phyloP scores from a whole-genome alignment of 2,797 vertebrate species.

The Muscicapa comitata region DNA sequence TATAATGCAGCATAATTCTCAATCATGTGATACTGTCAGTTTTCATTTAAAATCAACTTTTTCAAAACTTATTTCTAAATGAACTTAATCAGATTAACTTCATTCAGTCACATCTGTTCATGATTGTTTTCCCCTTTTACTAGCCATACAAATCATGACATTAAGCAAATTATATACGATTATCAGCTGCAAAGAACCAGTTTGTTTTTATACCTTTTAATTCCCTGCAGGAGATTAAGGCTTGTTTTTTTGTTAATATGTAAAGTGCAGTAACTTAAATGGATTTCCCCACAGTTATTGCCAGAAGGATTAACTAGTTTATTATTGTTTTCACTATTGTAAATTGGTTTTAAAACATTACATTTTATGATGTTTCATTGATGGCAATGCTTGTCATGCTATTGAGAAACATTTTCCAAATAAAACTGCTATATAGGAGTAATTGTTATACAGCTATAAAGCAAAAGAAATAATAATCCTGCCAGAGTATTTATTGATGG shows the following conservation, averaged over 20 bases:
- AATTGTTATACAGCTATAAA: conserved; percentile 17
- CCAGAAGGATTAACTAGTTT: conserved; percentile 57
- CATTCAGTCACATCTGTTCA: conserved; percentile 68
- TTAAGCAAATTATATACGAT: conserved; percentile 72
- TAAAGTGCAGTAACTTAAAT: conserved; percentile 57
- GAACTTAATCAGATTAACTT: conserved; percentile 75
- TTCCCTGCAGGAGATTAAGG: conserved; percentile 60
- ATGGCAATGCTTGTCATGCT: background rate
- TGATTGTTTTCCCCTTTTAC: conserved; percentile 66
- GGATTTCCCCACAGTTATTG: conserved; percentile 53
- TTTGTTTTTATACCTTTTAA: conserved; percentile 72
- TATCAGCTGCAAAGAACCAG: conserved; percentile 66
- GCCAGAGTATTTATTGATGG: background rate
- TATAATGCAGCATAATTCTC: conserved; percentile 20
- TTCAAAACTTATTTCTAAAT: conserved; percentile 77
- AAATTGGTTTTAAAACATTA: conserved; percentile 61
- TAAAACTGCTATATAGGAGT: background rate
- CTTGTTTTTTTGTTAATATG: conserved; percentile 62
- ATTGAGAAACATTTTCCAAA: conserved; percentile 17
- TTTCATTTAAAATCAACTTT: conserved; percentile 76
- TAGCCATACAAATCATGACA: conserved; percentile 71
- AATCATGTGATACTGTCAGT: conserved; percentile 53
- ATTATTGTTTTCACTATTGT: conserved; percentile 59
- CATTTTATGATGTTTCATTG: conserved; percentile 49
- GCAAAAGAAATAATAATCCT: conserved; percentile 12